Evolutionary conservation across 2,797 vertebrate species (phyloP).

Genomic region (Champsocephalus gunnari): DNA sequence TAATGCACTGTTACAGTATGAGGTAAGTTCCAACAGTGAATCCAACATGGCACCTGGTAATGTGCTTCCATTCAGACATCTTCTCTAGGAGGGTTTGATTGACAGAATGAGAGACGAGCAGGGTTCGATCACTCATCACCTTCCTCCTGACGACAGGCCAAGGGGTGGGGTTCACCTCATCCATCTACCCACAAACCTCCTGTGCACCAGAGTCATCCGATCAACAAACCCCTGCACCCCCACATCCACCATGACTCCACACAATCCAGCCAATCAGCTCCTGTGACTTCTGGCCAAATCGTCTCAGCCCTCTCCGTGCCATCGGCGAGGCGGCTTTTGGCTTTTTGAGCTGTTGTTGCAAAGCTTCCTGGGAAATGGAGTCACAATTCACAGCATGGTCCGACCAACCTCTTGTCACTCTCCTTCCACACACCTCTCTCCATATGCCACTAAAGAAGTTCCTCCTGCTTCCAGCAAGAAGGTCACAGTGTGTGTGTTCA

Average conservation of each 20-base stretch:
- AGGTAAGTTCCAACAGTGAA: slow-evolving; percentile 75
- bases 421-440: slow-evolving; percentile 76
- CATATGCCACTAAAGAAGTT: slow-evolving; percentile 85
- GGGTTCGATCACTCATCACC: slow-evolving; percentile 56
- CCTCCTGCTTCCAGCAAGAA: slow-evolving; percentile 77
- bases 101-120: slow-evolving; percentile 39
- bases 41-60: slow-evolving; percentile 48
- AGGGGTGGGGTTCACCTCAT: slow-evolving; percentile 69
- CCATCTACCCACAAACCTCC: slow-evolving; percentile 84
- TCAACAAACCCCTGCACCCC: slow-evolving; percentile 83
- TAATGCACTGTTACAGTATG: slow-evolving; percentile 26
- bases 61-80: slow-evolving; percentile 33
- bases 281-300: slow-evolving; percentile 72
- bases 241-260: slow-evolving; percentile 84
- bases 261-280: slow-evolving; percentile 77
- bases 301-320: slow-evolving; percentile 75
- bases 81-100: slow-evolving; percentile 33
- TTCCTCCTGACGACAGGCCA: slow-evolving; percentile 55
- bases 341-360: slow-evolving; percentile 75
- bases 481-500: slow-evolving; percentile 24
- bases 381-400: slow-evolving; percentile 82
- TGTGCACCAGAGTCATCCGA: slow-evolving; percentile 84
- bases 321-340: slow-evolving; percentile 72
- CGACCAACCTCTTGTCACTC: slow-evolving; percentile 78
- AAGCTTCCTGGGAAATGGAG: slow-evolving; percentile 75